These are phyloP conservation scores for Pseudochromis fuscus DNA, from an alignment of 2,797 vertebrate species.

Conservation along the genomic window DNA sequence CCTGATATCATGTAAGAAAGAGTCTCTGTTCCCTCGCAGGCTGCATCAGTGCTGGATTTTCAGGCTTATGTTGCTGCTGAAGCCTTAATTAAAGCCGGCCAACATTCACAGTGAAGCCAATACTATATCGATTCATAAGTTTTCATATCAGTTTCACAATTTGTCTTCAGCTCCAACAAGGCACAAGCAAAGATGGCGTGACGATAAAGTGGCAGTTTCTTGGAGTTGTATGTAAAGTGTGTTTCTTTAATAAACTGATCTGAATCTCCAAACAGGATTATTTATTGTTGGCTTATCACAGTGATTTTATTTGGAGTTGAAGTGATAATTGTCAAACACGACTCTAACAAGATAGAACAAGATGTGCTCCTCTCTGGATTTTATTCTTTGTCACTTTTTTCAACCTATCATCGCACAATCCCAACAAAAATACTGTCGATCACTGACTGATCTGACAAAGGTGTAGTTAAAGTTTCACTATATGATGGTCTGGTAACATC, in stretches of 20 bases:
- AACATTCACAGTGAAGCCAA: neutral
- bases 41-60: neutral
- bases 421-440: too few relatives aligned
- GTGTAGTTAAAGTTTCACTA: too few relatives aligned
- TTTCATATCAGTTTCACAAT: neutral
- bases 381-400: neutral
- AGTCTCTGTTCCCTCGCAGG: neutral
- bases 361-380: neutral
- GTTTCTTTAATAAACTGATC: neutral
- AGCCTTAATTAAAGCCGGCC: slow-evolving; percentile 14
- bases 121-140: neutral
- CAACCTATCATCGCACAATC: too few relatives aligned
- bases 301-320: slow-evolving; percentile 1
- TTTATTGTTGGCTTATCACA: neutral
- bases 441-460: too few relatives aligned
- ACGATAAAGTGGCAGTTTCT: neutral
- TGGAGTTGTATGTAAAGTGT: neutral
- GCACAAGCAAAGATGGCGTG: neutral
- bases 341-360: slow-evolving; percentile 10
- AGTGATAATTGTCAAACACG: neutral
- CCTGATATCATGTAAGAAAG: neutral
- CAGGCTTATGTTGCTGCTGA: slow-evolving; percentile 3
- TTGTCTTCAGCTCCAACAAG: neutral
- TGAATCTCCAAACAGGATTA: neutral
- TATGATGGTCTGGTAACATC: too few relatives aligned